Percentiles rank a stretch among this genome's conserved stretches.
Conservation (phyloP, 2,888 invertebrate genomes). For the Diarsia mendica region DNA sequence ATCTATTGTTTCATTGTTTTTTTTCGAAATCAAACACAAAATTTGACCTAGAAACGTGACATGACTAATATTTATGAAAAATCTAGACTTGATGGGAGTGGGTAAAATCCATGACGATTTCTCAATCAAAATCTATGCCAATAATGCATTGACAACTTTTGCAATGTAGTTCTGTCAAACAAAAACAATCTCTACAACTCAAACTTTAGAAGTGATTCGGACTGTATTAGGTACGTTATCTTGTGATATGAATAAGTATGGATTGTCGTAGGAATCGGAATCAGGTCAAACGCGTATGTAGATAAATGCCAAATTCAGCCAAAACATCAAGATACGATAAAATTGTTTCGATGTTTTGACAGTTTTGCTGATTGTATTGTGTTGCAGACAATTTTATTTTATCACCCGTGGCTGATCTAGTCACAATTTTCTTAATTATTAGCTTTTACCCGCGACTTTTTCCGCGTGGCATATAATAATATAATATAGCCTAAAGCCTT, state of each 20-base stretch:
- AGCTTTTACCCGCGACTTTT: no score
- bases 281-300: conserved; percentile 83
- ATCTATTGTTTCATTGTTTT: no score
- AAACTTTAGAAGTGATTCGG: conserved; percentile 59
- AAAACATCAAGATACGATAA: conserved; percentile 64
- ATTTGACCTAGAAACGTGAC: conserved; percentile 29
- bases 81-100: conserved; percentile 75
- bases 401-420: not conserved
- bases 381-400: not conserved
- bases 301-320: conserved; percentile 75
- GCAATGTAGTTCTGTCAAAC: conserved; percentile 40
- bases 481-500: no score
- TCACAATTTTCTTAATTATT: not conserved
- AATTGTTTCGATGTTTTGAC: conserved; percentile 18
- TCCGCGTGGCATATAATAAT: no score
- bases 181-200: conserved; percentile 67
- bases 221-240: conserved; percentile 73
- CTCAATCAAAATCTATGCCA: conserved; percentile 75
- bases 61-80: conserved; percentile 57
- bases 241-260: conserved; percentile 72
- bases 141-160: conserved; percentile 65
- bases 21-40: conserved; percentile 1
- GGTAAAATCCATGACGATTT: conserved; percentile 63
- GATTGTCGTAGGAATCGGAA: conserved; percentile 74
- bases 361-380: conserved; percentile 19